These are phyloP conservation scores for Orcinus orca DNA, from an alignment of 2,113 vertebrate genomes.

Conservation along the genomic window DNA sequence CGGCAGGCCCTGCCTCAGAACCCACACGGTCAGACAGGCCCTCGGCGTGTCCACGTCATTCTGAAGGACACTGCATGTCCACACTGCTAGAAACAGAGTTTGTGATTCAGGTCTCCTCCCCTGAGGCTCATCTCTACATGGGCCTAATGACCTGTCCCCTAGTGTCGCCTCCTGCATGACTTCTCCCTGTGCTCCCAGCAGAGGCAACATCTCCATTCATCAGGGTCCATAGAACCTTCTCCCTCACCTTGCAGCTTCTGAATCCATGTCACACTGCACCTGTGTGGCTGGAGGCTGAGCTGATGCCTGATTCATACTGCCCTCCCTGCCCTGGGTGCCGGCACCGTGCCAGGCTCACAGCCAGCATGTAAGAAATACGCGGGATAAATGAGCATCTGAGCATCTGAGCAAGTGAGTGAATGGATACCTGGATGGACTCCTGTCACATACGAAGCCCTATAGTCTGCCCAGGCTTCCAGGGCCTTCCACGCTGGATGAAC, in stretches of 20 bases:
- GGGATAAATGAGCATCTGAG: neutral
- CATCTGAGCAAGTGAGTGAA: neutral
- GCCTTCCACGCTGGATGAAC: neutral
- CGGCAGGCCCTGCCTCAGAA: neutral
- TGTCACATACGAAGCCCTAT: neutral
- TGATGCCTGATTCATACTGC: accelerated
- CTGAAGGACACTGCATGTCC: neutral
- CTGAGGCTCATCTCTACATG: neutral
- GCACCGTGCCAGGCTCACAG: neutral
- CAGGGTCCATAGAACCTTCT: neutral
- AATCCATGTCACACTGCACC: neutral
- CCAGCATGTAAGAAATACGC: neutral
- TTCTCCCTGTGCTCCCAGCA: accelerated
- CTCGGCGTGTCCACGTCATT: accelerated
- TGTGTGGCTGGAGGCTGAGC: neutral
- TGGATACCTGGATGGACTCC: no score
- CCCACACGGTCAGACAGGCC: neutral
- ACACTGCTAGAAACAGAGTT: neutral
- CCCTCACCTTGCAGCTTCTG: neutral
- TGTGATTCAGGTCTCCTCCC: neutral
- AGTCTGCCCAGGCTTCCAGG: neutral
- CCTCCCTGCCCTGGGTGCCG: neutral
- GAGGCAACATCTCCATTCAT: neutral
- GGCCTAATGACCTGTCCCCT: neutral
- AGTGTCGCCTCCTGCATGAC: accelerated